Conservation (phyloP, 2,797 vertebrate genomes). For the Anableps anableps region DNA sequence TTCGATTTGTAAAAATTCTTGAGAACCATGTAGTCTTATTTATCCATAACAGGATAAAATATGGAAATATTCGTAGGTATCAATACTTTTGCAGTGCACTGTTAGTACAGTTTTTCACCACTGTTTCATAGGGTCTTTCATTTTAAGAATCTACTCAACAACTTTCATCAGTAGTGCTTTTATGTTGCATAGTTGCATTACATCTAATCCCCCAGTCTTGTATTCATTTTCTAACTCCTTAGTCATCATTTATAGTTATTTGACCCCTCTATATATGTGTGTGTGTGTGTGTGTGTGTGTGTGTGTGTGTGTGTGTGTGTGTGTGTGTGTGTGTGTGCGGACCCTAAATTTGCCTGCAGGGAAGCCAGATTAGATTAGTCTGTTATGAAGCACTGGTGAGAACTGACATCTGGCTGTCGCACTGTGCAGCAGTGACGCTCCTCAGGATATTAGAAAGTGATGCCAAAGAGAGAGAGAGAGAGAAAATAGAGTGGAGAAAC, state of each 20-base stretch:
- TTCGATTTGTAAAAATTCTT: neutral
- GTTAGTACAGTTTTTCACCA: neutral
- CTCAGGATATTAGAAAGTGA: slow-evolving; percentile 68
- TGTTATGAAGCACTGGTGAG: slow-evolving; percentile 62
- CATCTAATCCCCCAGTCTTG: slow-evolving; percentile 34
- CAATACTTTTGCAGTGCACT: neutral
- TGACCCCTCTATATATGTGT: slow-evolving; percentile 22
- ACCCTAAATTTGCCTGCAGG: slow-evolving; percentile 34
- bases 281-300: slow-evolving; percentile 10
- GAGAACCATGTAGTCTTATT: neutral
- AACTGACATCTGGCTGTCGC: slow-evolving; percentile 72
- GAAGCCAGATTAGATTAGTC: slow-evolving; percentile 65
- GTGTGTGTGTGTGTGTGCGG: slow-evolving; percentile 14
- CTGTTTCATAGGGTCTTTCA: neutral
- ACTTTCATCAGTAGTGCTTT: slow-evolving; percentile 7
- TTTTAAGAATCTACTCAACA: neutral
- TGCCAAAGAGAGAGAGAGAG: slow-evolving; percentile 61
- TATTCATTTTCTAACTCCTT: slow-evolving; percentile 34
- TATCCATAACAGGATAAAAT: neutral
- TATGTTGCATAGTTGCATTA: neutral
- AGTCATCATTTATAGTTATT: slow-evolving; percentile 30
- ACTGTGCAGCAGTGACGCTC: slow-evolving; percentile 52
- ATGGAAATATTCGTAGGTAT: neutral
- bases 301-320: slow-evolving; percentile 18
- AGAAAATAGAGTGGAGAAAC: slow-evolving; percentile 58